Base-by-base conservation (phyloP, 2,113 vertebrate species). In the Apaloderma vittatum region DNA sequence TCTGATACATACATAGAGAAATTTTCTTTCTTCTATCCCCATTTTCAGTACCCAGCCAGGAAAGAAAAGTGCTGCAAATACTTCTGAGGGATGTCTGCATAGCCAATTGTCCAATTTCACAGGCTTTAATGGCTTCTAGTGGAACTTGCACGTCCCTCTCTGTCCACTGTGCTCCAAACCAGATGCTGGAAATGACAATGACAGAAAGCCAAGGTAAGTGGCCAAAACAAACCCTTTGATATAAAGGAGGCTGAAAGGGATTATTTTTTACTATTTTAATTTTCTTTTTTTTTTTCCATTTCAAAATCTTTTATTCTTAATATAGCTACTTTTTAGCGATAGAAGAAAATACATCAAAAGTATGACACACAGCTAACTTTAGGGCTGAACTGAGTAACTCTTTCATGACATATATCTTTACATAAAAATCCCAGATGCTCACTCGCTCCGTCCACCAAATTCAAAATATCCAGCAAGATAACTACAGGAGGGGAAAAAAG, bases 31-130 rank as follows among this genome's bases (percentile, higher is more conserved):
- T 93, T 94, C 72, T 43, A 71, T 71, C 34, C 23, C 37, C 9
- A 8, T 86, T 95, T 92, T 70, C 67, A 66, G 51, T 29, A 34
- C 67, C 46, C 82, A 93, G 48, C 43, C 88, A 93, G 89, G 78
- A 83, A 83, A 59, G 16, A 24, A 43, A 92, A 90, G 61, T 55
- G 78, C 36, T 88, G 59, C 0, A 86, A 90, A 88, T 79, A 82
- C 82, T 92, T 96, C 90, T 93, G 18, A 96, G 55, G 34, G 78
- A 61, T 88, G 84, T 86, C 87, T 96, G 92, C 87, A 76, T 68
- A 93, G 71, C 87, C 95, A 96, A 15, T 90, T 85, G 93, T 63
- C 93, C 93, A 92, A 85, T 90, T 96, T 82, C 92, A 81, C 92
- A 83, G 92, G 15, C 82, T 71, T 76, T 74, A 70, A 88, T 86